Base-by-base conservation (phyloP, 2,888 invertebrate genomes). In the Drosophila meridionalis region DNA sequence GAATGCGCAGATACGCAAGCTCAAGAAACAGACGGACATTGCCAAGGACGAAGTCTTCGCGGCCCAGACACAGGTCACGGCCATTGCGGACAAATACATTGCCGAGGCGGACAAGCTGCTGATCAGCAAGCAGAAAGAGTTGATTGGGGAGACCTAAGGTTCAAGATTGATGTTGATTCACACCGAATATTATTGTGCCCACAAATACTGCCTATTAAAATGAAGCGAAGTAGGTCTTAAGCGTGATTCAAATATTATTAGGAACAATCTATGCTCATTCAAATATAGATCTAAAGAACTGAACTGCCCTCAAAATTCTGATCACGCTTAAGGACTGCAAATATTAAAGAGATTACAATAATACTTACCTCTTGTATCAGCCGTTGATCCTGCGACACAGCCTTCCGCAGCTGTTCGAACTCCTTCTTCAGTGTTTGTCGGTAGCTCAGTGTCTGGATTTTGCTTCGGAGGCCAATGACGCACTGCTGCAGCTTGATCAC, bases 81-180 rank as follows among this genome's bases (percentile, higher is more conserved):
- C 95, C 6, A 91, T 97, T 72, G 95, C 96, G 68, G 95, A 97
- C 71, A 94, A 95, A 56, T 97, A 95, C 91, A 94, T 96, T 55
- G 87, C 87, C 2, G 94, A 96, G 90, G 96, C 96, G 14, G 96
- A 96, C 85, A 94, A 94, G 82, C 92, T 96, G 56, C 94, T 96
- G 87, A 94, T 95, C 78, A 92, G 93, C 3, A 98, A 98, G 91
- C 95, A 96, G 90, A 95, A 94, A 83, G 98, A 98, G 93, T 94
- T 98, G n/a, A 82, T 96, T 61, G 96, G 96, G 58, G 92, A 91
- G 32, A 69, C 73, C 20, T 68, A 48, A 91, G 66, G 69, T 28
- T 78, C 58, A 67, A 78, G 73, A 86, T 80, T 79, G 78, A 86
- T 63, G 12, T 50, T 45, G 11, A 38, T 58, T 43, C 45, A 38